Percentiles rank a stretch among this genome's conserved stretches.
These are phyloP conservation scores for Bombus huntii DNA, from an alignment of 1,140 invertebrate genomes.

Conservation along the genomic window DNA sequence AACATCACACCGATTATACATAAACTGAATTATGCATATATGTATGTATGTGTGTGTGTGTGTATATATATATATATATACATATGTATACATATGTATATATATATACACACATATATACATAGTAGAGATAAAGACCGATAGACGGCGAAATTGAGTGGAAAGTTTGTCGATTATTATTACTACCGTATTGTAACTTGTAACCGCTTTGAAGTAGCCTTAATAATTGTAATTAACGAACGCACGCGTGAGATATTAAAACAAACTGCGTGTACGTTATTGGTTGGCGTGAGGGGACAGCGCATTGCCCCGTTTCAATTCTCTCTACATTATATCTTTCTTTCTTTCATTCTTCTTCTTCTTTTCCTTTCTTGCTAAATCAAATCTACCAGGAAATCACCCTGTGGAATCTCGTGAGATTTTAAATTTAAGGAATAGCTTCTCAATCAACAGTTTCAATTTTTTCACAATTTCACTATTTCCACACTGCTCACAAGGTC, in stretches of 20 bases:
- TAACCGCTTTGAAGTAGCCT: conserved; percentile 69
- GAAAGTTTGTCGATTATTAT: conserved; percentile 63
- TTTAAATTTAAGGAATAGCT: neutral
- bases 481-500: neutral
- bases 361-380: neutral
- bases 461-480: neutral
- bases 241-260: conserved; percentile 33
- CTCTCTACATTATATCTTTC: neutral
- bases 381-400: neutral
- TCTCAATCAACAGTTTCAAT: neutral
- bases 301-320: conserved; percentile 1
- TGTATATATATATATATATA: neutral
- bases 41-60: neutral
- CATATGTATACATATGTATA: conserved; percentile 6
- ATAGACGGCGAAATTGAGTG: conserved; percentile 21
- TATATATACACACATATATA: conserved; percentile 15
- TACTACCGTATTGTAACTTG: conserved; percentile 51
- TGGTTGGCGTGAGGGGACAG: conserved; percentile 35
- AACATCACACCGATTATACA: conserved; percentile 43
- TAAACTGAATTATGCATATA: conserved; percentile 47
- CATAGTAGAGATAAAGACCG: conserved; percentile 44
- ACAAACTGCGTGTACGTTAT: neutral
- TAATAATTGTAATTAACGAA: conserved; percentile 67
- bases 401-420: neutral
- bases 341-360: neutral